Evolutionary conservation across 1,140 invertebrate genomes (phyloP), one percentile per base, ranked within the genome.

Genomic region (Brachionus calyciflorus): DNA sequence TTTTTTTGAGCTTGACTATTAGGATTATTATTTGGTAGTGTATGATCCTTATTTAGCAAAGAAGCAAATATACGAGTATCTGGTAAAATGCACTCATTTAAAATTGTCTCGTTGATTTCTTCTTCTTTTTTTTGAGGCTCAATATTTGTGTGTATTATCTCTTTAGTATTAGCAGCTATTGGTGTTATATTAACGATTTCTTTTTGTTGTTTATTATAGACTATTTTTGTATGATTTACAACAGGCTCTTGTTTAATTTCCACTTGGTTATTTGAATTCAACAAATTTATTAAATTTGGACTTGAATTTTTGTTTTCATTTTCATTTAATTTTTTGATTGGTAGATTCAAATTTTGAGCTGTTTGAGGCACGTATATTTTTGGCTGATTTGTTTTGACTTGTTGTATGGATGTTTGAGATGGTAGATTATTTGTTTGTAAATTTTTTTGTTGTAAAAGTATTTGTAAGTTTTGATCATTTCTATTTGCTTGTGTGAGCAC

Each of bases 1-100:
- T 65, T 65, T 65, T 65, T 65, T 44, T 65, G 60, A 3, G 12
- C 40, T 46, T 10, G n/a, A 46, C 14, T 46, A 7, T 10, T n/a
- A 24, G n/a, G 17, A n/a, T 17, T 24, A 44, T 26, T 65, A 14
- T 19, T 41, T 14, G 40, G 60, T 30, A 65, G 60, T 7, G 9
- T 65, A 24, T 65, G 37, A 26, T 65, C 60, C n/a, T 65, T 65
- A 26, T 65, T 65, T 24, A 65, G 60, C 19, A 65, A 65, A 26
- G 60, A 65, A 10, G 60, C 60, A 40, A 65, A 65, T 14, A 65
- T 65, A 24, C 60, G 40, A 44, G 60, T 65, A 46, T 65, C 60
- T 7, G 60, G 60, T 3, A 65, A 28, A 44, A 65, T 65, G 19
- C 60, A 65, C 24, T 65, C 60, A 26, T 65, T 65, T 44, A 65